These are phyloP conservation scores for Macrosoma leucophasiata DNA, from an alignment of 2,888 invertebrate species.

Conservation along the genomic window DNA sequence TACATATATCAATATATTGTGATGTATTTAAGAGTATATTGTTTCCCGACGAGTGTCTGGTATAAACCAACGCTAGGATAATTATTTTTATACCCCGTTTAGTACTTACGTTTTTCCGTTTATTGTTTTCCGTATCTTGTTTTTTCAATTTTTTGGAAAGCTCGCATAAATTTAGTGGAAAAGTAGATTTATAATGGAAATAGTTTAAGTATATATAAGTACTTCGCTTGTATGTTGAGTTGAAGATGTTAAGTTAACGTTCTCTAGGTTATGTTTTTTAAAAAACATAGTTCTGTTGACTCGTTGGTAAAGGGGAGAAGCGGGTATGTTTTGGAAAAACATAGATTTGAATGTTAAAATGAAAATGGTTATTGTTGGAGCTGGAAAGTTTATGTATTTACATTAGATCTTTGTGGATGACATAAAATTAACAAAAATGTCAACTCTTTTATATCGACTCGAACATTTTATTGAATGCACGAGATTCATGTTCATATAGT, in stretches of 20 bases:
- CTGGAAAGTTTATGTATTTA: too few relatives aligned
- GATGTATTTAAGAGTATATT: constrained; percentile 38
- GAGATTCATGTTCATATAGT: too few relatives aligned
- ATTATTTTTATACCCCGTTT: constrained; percentile 30
- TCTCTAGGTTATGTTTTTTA: constrained; percentile 30
- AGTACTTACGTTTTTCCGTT: constrained; percentile 7
- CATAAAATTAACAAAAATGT: too few relatives aligned
- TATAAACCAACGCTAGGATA: too few relatives aligned
- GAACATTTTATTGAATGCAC: too few relatives aligned
- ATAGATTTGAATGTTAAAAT: too few relatives aligned
- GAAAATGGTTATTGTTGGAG: too few relatives aligned
- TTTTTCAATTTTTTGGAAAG: constrained; percentile 18
- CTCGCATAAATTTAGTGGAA: constrained; percentile 36
- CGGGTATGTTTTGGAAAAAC: constrained; percentile 19
- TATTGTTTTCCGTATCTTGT: constrained; percentile 22
- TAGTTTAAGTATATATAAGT: constrained; percentile 39
- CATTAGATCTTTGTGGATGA: too few relatives aligned
- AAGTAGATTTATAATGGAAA: constrained; percentile 33
- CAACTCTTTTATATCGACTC: too few relatives aligned
- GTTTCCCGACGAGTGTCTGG: too few relatives aligned
- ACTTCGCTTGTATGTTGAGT: constrained; percentile 42
- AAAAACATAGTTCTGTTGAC: constrained; percentile 28
- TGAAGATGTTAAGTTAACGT: constrained; percentile 29
- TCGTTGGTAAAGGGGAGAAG: too few relatives aligned
- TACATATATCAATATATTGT: constrained; percentile 42